Base-by-base conservation (phyloP, 2,113 vertebrate genomes). In the Lasiurus borealis region DNA sequence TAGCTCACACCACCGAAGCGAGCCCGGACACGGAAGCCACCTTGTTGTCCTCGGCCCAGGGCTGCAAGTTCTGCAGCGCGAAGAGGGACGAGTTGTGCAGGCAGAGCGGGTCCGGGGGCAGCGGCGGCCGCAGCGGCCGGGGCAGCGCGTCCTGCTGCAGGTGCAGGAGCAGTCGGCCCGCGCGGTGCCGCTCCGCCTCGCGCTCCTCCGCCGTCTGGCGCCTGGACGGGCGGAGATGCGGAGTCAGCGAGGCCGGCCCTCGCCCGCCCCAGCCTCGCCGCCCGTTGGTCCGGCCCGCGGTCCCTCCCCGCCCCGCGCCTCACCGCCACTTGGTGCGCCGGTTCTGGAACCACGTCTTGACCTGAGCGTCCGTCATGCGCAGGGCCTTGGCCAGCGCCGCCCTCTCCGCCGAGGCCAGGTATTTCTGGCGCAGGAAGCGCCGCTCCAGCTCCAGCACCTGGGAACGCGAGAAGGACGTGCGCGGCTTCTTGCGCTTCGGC, bases 341-440 rank as follows among this genome's bases (percentile, higher is more conserved):
- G 98, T 99, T 99, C 98, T 99, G 99, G 98, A 99, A 99, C 99
- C 99, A 99, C 83, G 99, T 99, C 98, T 99, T 99, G 97, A 99
- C 99, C 98, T 99, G 99, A 4, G 99, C 99, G 0, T 99, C 99
- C 0, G 99, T 99, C 99, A 99, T 99, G 97, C 99, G 99, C 94
- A 99, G 98, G 48, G 99, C 99, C 96, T 99, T 99, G 97, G 99
- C 99, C 97, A 99, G 97, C 2, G 99, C 98, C 5, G 98, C 98
- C 18, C 99, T 27, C 98, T 99, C 98, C 21, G 99, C 78, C 23
- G 99, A 90, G 86, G 99, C 95, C 98, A 99, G 98, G 98, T 99
- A 98, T 98, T 99, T 98, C 99, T 99, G 99, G 96, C 99, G 98
- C 93, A 99, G 99, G 95, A 99, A 99, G n/a, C 99, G 99, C 72